Conservation (phyloP, 2,113 vertebrate species). For the Odontesthes bonariensis region DNA sequence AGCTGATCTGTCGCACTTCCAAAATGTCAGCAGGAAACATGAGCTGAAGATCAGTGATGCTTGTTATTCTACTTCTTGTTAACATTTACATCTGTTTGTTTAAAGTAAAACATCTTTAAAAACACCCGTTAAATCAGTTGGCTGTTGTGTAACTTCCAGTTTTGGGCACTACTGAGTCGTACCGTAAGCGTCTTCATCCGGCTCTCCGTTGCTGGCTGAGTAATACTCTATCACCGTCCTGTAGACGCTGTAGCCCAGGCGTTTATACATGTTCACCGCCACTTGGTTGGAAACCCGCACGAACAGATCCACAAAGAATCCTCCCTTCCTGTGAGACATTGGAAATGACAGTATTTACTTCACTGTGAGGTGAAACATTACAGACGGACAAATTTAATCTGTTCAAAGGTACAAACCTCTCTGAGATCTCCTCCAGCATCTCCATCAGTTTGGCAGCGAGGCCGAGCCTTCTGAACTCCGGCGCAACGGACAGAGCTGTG, state of each 20-base stretch:
- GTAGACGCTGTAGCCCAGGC: constrained; percentile 96
- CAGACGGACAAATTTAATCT: no score
- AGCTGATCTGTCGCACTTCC: no score
- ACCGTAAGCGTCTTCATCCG: constrained; percentile 97
- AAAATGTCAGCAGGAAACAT: no score
- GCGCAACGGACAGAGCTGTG: constrained; percentile 94
- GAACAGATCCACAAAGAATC: constrained; percentile 97
- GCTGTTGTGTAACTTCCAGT: no score
- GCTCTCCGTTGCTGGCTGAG: constrained; percentile 95
- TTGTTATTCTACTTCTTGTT: no score
- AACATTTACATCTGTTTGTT: no score
- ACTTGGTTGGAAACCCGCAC: constrained; percentile 98
- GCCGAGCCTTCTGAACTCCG: constrained; percentile 93
- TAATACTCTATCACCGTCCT: constrained; percentile 96
- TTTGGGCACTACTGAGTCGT: constrained; percentile 28
- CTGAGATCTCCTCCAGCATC: constrained; percentile 95
- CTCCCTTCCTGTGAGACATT: constrained; percentile 89
- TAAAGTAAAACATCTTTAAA: no score
- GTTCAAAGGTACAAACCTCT: constrained; percentile 83
- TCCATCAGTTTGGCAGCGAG: constrained; percentile 97
- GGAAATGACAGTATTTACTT: background rate
- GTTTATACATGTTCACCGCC: constrained; percentile 97
- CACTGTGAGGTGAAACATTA: no score
- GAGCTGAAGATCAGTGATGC: no score
- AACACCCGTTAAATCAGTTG: no score